Base-by-base conservation (phyloP, 2,888 invertebrate genomes). In the Diloba caeruleocephala region DNA sequence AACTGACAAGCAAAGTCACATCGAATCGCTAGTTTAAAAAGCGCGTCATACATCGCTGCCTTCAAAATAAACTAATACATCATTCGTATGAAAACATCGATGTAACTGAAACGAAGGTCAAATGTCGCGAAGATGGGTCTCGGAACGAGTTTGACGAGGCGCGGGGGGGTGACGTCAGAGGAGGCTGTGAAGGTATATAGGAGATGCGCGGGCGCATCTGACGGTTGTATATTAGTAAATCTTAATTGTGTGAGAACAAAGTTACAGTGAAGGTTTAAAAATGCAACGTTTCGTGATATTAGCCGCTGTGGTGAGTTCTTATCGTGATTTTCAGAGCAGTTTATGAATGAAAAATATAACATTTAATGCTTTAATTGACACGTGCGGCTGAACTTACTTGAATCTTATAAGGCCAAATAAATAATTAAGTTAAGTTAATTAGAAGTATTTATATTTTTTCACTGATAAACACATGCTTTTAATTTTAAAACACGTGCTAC, bases 151-250 rank as follows among this genome's bases (percentile, higher is more conserved):
- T 89, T 79, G 49, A 58, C 56, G 72, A 62, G 70, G 56, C 55
- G 60, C 66, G 64, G 64, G 69, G 63, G 21, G 14, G 53, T 91
- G 89, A 91, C 90, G 90, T 92, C 90, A 89, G 63, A 72, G 85
- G 87, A 89, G 87, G 85, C 89, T 89, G 88, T 72, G 79, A 55
- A 63, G 81, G 77, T 92, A 92, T 91, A 90, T 90, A 92, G 86
- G 82, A 85, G 90, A 88, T 88, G 88, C 80, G 86, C 85, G 51
- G 59, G 81, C 82, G 81, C 71, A 76, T 69, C 79, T 66, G 57
- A 74, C 78, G 77, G 78, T 80, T 70, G 66, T 84, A 84, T 87
- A 82, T 84, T 81, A 80, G 76, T 84, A 84, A 85, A 82, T 84
- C 81, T 80, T 76, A 76, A 75, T 78, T 67, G 71, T 76, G 84